Conservation (phyloP, 2,888 invertebrate genomes). For the Polylopha cassiicola region DNA sequence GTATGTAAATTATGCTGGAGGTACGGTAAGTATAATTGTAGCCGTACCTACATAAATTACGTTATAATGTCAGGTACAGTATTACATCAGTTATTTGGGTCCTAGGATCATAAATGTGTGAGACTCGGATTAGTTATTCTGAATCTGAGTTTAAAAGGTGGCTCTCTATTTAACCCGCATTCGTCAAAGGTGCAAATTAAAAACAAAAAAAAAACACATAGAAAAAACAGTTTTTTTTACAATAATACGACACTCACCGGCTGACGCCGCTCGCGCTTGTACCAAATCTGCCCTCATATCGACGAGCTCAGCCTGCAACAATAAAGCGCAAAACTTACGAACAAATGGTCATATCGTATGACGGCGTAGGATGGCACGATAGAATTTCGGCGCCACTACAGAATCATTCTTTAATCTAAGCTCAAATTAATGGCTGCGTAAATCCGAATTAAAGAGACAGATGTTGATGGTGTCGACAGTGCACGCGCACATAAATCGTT, state of each 20-base stretch:
- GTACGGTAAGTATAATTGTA: no score
- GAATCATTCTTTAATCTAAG: constrained; percentile 45
- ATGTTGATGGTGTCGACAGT: constrained; percentile 32
- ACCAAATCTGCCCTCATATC: constrained; percentile 85
- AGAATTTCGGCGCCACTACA: constrained; percentile 52
- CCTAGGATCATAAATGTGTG: no score
- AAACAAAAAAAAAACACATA: no score
- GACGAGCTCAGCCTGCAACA: constrained; percentile 84
- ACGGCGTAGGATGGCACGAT: constrained; percentile 46
- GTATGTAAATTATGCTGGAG: no score
- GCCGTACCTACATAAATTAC: no score
- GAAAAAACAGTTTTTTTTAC: constrained; percentile 7
- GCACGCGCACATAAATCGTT: constrained; percentile 57
- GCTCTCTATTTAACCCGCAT: no score
- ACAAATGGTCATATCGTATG: constrained; percentile 15
- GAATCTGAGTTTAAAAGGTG: no score
- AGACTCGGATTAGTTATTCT: no score
- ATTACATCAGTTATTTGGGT: no score
- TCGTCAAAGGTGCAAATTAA: constrained; percentile 1
- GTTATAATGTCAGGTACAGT: no score
- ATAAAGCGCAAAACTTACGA: constrained; percentile 31
- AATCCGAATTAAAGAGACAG: constrained; percentile 60
- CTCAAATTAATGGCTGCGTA: constrained; percentile 51
- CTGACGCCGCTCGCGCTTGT: constrained; percentile 78
- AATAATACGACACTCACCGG: constrained; percentile 41